Evolutionary conservation across 2,113 vertebrate genomes (phyloP).

Genomic region (Equus przewalskii): DNA sequence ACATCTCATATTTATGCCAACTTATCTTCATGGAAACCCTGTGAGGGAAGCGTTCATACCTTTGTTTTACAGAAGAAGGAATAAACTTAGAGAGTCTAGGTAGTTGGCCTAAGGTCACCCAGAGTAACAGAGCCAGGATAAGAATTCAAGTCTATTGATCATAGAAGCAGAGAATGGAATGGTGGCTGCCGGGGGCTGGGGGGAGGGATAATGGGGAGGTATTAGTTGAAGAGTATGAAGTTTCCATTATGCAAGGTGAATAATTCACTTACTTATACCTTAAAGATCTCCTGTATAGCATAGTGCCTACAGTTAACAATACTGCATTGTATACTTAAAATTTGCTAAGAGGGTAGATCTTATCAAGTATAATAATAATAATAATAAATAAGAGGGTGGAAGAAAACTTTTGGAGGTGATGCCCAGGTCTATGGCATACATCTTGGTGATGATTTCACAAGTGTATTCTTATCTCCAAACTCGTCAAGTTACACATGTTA

Average conservation of each 20-base stretch:
- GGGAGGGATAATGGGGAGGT: not conserved
- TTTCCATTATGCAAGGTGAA: not conserved
- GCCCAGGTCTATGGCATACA: not conserved
- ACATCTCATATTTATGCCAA: not conserved
- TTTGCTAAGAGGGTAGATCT: not conserved
- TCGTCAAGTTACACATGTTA: not conserved
- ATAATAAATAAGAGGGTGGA: not conserved
- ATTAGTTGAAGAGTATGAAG: not conserved
- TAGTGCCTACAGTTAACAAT: not conserved
- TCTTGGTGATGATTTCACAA: not conserved
- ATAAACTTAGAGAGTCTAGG: not conserved
- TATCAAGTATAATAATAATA: not conserved
- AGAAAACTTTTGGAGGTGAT: not conserved
- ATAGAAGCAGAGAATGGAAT: not conserved
- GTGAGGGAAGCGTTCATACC: not conserved
- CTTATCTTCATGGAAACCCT: not conserved
- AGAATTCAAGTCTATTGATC: not conserved
- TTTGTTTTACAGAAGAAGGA: not conserved
- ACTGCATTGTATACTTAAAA: not conserved
- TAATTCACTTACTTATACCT: not conserved
- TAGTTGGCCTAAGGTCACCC: not conserved
- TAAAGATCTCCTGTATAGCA: not conserved
- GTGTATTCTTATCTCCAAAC: not conserved
- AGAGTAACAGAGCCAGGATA: not conserved
- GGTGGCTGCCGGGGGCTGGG: not conserved